Percentiles rank a stretch among this genome's conserved stretches.
Conservation (phyloP, 1,140 invertebrate genomes). For the Lerema accius region DNA sequence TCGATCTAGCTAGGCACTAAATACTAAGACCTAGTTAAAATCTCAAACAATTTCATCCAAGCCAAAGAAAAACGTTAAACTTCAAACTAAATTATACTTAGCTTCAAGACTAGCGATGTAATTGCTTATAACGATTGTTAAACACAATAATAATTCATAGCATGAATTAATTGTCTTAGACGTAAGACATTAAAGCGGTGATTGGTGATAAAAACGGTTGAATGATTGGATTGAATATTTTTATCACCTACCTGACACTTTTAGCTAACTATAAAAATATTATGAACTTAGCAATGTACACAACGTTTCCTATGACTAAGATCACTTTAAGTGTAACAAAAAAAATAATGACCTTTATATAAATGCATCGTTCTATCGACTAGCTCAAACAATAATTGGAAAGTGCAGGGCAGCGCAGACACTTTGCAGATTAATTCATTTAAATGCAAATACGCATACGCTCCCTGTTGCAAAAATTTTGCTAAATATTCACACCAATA, state of each 20-base stretch:
- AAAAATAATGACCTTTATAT: not conserved
- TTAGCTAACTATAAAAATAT: no score
- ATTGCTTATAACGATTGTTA: constrained; percentile 1
- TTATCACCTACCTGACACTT: no score
- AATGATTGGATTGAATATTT: not conserved
- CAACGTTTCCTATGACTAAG: no score
- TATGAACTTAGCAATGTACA: no score
- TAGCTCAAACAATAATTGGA: constrained; percentile 6
- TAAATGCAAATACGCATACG: constrained; percentile 12
- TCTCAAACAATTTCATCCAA: no score
- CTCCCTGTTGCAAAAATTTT: constrained; percentile 11
- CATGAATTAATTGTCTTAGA: not conserved
- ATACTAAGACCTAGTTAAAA: no score
- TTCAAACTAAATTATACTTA: no score
- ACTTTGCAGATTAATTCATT: constrained; percentile 10
- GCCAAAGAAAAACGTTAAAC: no score
- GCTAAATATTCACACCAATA: no score
- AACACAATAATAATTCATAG: constrained; percentile 1
- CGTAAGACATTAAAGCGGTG: not conserved
- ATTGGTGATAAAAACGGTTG: not conserved
- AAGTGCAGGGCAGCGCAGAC: constrained; percentile 3
- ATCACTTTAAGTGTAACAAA: no score
- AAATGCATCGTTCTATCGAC: not conserved
- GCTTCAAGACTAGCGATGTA: not conserved
- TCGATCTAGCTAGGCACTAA: no score